These are phyloP conservation scores for Styela plicata DNA, from an alignment of 23 tunicate species.

Conservation along the genomic window DNA sequence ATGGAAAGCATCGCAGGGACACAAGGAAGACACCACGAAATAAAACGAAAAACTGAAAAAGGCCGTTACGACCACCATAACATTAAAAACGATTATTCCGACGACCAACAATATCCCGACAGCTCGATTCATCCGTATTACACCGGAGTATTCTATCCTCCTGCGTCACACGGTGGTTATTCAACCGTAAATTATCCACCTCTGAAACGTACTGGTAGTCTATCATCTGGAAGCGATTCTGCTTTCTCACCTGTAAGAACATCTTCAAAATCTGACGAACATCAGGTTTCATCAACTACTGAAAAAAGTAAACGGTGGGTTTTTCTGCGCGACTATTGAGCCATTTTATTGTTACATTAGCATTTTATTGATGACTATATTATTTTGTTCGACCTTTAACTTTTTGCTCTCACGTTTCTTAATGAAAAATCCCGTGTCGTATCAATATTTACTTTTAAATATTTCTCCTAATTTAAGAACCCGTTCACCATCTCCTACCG, in stretches of 20 bases:
- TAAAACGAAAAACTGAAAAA: not conserved
- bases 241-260: slow-evolving; percentile 22
- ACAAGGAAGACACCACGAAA: slow-evolving; percentile 5
- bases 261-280: slow-evolving; percentile 21
- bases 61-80: not conserved
- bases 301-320: slow-evolving; percentile 15
- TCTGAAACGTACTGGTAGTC: slow-evolving; percentile 20
- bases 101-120: not conserved
- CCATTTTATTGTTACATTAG: too few relatives aligned
- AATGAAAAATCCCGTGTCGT: too few relatives aligned
- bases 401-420: too few relatives aligned
- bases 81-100: not conserved
- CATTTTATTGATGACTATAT: too few relatives aligned
- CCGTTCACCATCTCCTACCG: slow-evolving; percentile 12
- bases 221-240: slow-evolving; percentile 33
- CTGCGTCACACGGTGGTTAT: not conserved
- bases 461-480: slow-evolving; percentile 4
- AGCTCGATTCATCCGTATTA: not conserved
- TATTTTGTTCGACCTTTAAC: too few relatives aligned
- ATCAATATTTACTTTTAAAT: too few relatives aligned
- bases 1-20: slow-evolving; percentile 15
- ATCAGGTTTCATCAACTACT: slow-evolving; percentile 21
- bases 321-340: too few relatives aligned
- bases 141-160: not conserved
- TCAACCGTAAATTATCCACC: slow-evolving; percentile 15